Evolutionary conservation across 2,888 invertebrate genomes (phyloP).

Genomic region (Cosmia pyralina): DNA sequence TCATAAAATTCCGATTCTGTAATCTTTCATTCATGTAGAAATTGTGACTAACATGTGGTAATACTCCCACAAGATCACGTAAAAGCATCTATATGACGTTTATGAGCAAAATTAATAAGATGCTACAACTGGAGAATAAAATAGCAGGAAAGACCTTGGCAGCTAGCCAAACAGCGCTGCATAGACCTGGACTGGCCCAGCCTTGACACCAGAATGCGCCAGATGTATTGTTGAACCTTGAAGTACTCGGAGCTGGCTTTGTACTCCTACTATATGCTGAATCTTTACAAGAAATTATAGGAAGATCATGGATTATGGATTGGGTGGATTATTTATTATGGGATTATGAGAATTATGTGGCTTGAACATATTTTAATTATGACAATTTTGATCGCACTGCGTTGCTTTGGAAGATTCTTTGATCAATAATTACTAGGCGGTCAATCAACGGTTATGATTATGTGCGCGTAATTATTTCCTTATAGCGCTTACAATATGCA

Average conservation of each 20-base stretch:
- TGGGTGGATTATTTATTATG: no score
- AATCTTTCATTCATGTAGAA: conserved; percentile 51
- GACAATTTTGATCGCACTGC: background rate
- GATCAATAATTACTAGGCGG: conserved; percentile 14
- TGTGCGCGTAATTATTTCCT: conserved; percentile 20
- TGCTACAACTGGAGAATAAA: conserved; percentile 60
- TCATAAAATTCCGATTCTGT: conserved; percentile 19
- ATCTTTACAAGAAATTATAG: conserved; percentile 10
- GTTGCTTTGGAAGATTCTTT: conserved; percentile 16
- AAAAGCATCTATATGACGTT: conserved; percentile 37
- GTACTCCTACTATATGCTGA: conserved; percentile 43
- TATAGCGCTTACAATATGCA: background rate
- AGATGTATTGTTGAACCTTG: conserved; percentile 61
- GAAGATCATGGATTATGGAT: background rate
- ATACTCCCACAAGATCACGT: conserved; percentile 36
- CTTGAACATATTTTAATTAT: background rate
- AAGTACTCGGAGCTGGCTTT: conserved; percentile 32
- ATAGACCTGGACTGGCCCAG: conserved; percentile 62
- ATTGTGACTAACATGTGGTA: conserved; percentile 31
- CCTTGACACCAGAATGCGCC: conserved; percentile 67
- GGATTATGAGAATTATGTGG: no score
- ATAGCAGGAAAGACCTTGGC: conserved; percentile 62
- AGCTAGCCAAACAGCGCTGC: conserved; percentile 56
- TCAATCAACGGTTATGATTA: conserved; percentile 10
- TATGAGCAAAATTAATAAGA: conserved; percentile 58